A percentile compares a stretch with the other conserved stretches of the same genome.
phyloP scores from a whole-genome alignment of 2,113 vertebrate genomes.

The Murina feae region DNA sequence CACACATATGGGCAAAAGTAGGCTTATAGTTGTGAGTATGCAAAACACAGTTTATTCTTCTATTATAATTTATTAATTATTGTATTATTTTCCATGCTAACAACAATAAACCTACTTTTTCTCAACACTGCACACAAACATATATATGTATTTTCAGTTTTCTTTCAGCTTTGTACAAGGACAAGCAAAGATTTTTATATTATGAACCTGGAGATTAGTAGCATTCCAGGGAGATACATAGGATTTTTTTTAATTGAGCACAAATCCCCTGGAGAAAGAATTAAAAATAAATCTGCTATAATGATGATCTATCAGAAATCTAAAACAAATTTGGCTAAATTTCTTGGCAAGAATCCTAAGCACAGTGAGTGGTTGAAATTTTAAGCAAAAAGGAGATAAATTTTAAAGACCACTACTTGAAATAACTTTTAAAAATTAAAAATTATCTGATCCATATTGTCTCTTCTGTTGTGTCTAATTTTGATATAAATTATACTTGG shows the following conservation, averaged over 20 bases:
- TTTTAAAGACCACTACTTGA: not conserved
- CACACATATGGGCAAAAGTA: not conserved
- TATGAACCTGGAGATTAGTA: not conserved
- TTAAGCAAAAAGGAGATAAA: not conserved
- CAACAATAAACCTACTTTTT: not conserved
- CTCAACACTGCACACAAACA: not conserved
- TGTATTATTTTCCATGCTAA: not conserved
- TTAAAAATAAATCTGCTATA: conserved; percentile 49
- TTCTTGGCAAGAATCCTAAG: conserved; percentile 44
- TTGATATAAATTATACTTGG: not conserved
- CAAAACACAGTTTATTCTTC: not conserved
- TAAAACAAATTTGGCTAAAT: conserved; percentile 53
- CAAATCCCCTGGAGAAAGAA: conserved; percentile 35
- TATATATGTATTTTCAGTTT: not conserved
- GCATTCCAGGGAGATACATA: not conserved
- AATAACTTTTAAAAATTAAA: conserved; percentile 37
- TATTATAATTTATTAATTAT: too few species aligned
- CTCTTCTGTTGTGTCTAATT: not conserved
- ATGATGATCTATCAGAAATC: conserved; percentile 47
- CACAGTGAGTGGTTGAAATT: not conserved
- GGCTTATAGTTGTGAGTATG: not conserved
- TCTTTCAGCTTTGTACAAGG: not conserved
- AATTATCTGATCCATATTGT: not conserved
- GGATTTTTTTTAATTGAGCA: not conserved
- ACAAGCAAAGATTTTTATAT: not conserved